Conservation (phyloP, 1,140 invertebrate species). For the Scylla paramamosain region DNA sequence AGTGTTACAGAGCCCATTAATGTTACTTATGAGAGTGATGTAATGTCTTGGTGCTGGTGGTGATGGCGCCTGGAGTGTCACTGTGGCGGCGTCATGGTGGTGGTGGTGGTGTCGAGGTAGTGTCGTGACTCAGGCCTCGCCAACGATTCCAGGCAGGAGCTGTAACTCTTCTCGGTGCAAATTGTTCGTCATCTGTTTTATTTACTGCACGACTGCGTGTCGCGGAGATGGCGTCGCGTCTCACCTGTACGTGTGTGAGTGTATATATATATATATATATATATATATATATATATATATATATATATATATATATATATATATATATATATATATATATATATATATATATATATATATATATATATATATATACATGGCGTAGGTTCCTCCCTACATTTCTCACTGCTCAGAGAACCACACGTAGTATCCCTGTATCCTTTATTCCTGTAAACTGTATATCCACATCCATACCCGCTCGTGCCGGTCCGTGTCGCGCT, state of each 20-base stretch:
- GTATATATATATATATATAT: background rate
- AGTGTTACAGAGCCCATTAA: background rate
- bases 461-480: too few species aligned
- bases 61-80: background rate
- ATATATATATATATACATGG: too few species aligned
- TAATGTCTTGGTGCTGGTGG: background rate
- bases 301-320: too few species aligned
- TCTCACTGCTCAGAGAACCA: too few species aligned
- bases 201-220: background rate
- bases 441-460: too few species aligned
- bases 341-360: too few species aligned
- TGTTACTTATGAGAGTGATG: too few species aligned
- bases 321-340: too few species aligned
- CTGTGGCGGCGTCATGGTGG: background rate
- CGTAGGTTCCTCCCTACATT: too few species aligned
- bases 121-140: background rate
- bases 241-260: background rate
- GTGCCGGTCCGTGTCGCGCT: too few species aligned
- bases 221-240: background rate
- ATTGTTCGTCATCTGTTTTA: slow-evolving; percentile 23
- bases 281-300: too few species aligned
- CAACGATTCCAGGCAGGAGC: background rate
- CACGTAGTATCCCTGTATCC: too few species aligned
- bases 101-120: background rate
- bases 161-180: background rate